A percentile compares a stretch with the other conserved stretches of the same genome.
These are phyloP conservation scores for Pseudomyrmex cubaensis DNA, from an alignment of 1,140 invertebrate species.

Conservation along the genomic window DNA sequence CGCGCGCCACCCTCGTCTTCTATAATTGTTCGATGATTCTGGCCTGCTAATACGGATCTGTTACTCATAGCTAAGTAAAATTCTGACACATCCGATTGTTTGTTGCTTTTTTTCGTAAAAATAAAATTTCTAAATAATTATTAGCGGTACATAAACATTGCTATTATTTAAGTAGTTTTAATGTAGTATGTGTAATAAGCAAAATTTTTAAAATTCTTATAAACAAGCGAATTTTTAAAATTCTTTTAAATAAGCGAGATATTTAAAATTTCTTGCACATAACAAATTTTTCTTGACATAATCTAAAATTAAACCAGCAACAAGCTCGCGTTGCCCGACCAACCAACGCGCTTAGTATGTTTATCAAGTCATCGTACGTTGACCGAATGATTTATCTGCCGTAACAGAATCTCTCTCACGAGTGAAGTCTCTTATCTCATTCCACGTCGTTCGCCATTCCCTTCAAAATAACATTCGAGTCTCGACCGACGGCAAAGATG, in stretches of 20 bases:
- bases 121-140: background rate
- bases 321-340: background rate
- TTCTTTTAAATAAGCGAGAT: no score
- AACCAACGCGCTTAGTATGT: background rate
- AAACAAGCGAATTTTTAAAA: background rate
- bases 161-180: no score
- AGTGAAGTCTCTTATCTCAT: conserved; percentile 30
- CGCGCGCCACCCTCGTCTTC: conserved; percentile 16
- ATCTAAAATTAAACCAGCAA: background rate
- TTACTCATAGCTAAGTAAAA: conserved; percentile 4
- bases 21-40: conserved; percentile 56
- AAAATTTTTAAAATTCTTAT: background rate
- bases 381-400: conserved; percentile 50
- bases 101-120: background rate
- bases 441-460: conserved; percentile 30
- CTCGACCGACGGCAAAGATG: conserved; percentile 11
- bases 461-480: conserved; percentile 26
- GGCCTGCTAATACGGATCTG: background rate
- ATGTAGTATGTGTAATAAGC: background rate
- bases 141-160: no score
- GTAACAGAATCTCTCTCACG: conserved; percentile 39
- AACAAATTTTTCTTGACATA: no score
- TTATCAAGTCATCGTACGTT: conserved; percentile 42
- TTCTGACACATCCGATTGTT: no score
- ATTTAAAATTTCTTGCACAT: background rate